Evolutionary conservation across 2,888 invertebrate species (phyloP), one percentile per base, ranked within the genome.

Genomic region (Oegoconia quadripuncta): DNA sequence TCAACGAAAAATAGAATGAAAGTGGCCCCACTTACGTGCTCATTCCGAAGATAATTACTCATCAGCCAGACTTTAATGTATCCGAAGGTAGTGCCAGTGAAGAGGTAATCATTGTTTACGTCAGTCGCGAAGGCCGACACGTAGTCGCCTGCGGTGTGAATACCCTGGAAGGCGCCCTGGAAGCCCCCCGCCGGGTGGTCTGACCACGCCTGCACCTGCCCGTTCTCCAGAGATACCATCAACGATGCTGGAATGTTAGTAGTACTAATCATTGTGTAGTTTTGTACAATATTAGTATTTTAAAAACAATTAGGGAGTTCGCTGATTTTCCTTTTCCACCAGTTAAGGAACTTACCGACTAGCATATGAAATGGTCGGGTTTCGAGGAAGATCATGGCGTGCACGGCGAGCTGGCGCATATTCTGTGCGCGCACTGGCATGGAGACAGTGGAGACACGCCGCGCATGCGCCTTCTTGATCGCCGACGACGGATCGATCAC

Each of bases 1-100:
- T n/a, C n/a, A n/a, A n/a, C n/a, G n/a, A n/a, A n/a, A n/a, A n/a
- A n/a, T n/a, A n/a, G n/a, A n/a, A n/a, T n/a, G n/a, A n/a, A n/a
- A n/a, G n/a, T n/a, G n/a, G n/a, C n/a, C n/a, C n/a, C 13, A 34
- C 44, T 55, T n/a, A 84, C 87, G 65, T 84, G 50, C 37, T 80
- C 71, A 28, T 70, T 74, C 23, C 62, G 52, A 26, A 91, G 89
- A 56, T 90, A 95, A 68, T 94, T 92, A 35, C 78, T 84, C 64
- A 96, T 84, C 29, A 93, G 88, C 95, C 95, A 96, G 13, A 92
- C 90, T 82, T 95, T 95, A 36, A 96, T 87, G 60, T 95, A 95
- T 2, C 96, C 96, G 41, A 88, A 76, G 0, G 92, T 91, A 40
- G 88, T 89, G 69, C 93, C 94, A 30, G 92, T 91, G 66, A 93